A percentile compares a stretch with the other conserved stretches of the same genome.
These are phyloP conservation scores for Drosophila burlai DNA, from an alignment of 1,140 invertebrate species.

Conservation along the genomic window DNA sequence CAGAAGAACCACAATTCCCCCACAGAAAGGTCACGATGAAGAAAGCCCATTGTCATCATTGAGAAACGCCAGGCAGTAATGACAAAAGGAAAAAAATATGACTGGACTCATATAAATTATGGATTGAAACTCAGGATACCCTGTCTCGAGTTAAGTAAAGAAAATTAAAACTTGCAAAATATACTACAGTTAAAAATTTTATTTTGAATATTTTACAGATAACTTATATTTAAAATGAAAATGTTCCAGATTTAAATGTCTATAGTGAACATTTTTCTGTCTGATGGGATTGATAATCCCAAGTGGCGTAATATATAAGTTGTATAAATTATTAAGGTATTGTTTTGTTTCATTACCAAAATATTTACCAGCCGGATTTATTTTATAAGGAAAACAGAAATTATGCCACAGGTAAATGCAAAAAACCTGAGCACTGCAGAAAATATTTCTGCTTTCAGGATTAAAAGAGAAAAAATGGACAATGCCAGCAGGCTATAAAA, in stretches of 20 bases:
- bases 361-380: too few species aligned
- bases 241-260: too few species aligned
- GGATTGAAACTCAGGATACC: not conserved
- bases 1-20: not conserved
- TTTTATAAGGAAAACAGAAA: too few species aligned
- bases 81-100: constrained; percentile 41
- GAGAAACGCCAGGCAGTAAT: constrained; percentile 46
- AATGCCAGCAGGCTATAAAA: not conserved
- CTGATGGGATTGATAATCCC: too few species aligned
- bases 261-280: too few species aligned
- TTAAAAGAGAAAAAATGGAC: not conserved
- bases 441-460: not conserved
- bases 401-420: not conserved
- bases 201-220: too few species aligned
- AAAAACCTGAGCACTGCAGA: not conserved
- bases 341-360: too few species aligned
- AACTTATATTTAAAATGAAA: too few species aligned
- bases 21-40: constrained; percentile 5
- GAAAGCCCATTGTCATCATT: constrained; percentile 66
- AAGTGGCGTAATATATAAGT: too few species aligned
- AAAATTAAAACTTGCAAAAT: not conserved
- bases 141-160: not conserved
- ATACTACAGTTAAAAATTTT: too few species aligned
- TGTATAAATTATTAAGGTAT: too few species aligned
- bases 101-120: too few species aligned